Conservation (phyloP, 2,797 vertebrate genomes). For the Gallinago nigripennis region DNA sequence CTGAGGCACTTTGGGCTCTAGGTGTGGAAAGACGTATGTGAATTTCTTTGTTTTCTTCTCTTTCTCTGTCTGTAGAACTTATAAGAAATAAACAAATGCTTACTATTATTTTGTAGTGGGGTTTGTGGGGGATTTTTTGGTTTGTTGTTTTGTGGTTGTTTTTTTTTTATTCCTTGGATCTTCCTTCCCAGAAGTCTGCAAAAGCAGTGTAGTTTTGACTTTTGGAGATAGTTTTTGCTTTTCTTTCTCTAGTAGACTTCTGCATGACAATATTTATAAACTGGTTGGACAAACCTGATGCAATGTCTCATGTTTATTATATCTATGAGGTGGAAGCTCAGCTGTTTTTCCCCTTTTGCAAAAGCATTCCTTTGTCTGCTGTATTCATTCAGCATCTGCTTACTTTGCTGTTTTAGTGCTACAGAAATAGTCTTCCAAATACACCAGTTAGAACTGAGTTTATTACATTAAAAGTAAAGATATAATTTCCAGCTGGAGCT, state of each 20-base stretch:
- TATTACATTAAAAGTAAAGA: not conserved
- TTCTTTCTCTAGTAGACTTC: not conserved
- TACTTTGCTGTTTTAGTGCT: not conserved
- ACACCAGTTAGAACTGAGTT: not conserved
- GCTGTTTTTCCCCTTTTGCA: not conserved
- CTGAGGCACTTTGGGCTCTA: not conserved
- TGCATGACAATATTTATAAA: not conserved
- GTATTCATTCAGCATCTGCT: not conserved
- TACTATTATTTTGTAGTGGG: not conserved
- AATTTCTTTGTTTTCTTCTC: not conserved
- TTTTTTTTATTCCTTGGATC: not conserved
- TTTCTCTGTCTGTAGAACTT: not conserved
- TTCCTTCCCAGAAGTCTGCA: not conserved
- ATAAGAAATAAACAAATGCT: not conserved
- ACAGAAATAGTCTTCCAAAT: not conserved
- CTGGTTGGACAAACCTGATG: not conserved
- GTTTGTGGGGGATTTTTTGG: not conserved
- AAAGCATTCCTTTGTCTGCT: not conserved
- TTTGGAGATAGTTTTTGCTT: not conserved
- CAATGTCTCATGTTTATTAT: not conserved
- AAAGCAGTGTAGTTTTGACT: not conserved
- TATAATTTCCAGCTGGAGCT: not conserved
- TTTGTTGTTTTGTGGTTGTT: not conserved
- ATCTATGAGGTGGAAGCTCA: not conserved
- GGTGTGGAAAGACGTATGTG: not conserved